Conservation (phyloP, 1,140 invertebrate genomes). For the Manduca sexta region DNA sequence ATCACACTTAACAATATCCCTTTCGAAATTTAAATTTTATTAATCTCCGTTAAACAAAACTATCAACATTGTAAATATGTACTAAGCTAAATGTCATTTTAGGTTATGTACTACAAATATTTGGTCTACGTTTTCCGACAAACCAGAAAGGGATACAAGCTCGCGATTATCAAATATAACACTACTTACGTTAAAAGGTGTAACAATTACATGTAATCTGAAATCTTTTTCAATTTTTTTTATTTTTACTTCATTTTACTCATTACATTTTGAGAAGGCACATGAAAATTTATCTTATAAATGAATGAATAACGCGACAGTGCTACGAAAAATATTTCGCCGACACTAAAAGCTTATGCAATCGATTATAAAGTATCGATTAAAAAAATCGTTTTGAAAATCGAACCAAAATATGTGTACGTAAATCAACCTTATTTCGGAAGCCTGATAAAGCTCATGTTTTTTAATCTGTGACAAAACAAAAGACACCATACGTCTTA, state of each 20-base stretch:
- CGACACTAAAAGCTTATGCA: too few relatives aligned
- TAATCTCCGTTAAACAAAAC: too few relatives aligned
- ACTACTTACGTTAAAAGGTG: constrained; percentile 47
- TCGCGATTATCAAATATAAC: constrained; percentile 39
- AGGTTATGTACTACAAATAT: too few relatives aligned
- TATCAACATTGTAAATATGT: too few relatives aligned
- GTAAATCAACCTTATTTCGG: too few relatives aligned
- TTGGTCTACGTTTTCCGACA: constrained; percentile 22
- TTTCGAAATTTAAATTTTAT: too few relatives aligned
- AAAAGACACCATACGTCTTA: constrained; percentile 24
- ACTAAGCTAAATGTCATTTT: too few relatives aligned
- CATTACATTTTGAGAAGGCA: constrained; percentile 63
- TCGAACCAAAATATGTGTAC: too few relatives aligned
- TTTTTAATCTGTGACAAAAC: too few relatives aligned
- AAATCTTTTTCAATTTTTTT: constrained; percentile 48
- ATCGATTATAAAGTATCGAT: too few relatives aligned
- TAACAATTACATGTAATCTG: constrained; percentile 54
- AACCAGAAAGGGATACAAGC: constrained; percentile 10
- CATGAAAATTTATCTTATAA: constrained; percentile 63
- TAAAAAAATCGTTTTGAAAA: too few relatives aligned
- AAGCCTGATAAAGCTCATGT: too few relatives aligned
- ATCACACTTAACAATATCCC: constrained; percentile 3
- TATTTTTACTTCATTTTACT: constrained; percentile 27
- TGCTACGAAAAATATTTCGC: constrained; percentile 8
- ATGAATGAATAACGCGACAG: constrained; percentile 51